These are phyloP conservation scores for Drosophila peninsularis DNA, from an alignment of 2,888 invertebrate genomes.

Conservation along the genomic window DNA sequence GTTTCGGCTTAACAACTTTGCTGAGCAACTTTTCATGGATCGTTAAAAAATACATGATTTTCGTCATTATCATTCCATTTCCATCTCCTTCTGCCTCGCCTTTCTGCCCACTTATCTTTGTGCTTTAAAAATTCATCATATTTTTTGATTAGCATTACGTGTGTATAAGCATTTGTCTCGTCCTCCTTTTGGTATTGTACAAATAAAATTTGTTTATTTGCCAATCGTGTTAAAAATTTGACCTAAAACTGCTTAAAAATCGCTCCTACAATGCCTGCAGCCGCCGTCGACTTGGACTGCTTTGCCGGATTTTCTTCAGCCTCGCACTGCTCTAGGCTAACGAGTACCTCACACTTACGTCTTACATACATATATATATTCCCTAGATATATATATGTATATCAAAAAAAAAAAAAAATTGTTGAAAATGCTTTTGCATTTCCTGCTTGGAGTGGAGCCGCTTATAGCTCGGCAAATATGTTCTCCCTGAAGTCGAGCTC, in stretches of 20 bases:
- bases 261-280: conserved; percentile 20
- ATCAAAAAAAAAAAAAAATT: conserved; percentile 4
- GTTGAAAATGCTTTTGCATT: neutral
- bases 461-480: conserved; percentile 84
- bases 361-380: conserved; percentile 10
- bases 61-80: neutral
- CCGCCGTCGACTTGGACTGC: conserved; percentile 6
- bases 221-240: conserved; percentile 22
- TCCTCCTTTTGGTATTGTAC: conserved; percentile 8
- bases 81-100: neutral
- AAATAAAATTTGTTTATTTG: conserved; percentile 13
- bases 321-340: conserved; percentile 19
- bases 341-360: conserved; percentile 34
- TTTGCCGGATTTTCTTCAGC: neutral
- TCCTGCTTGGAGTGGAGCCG: neutral
- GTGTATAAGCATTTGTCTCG: conserved; percentile 7
- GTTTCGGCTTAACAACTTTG: conserved; percentile 14
- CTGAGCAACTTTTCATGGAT: conserved; percentile 28
- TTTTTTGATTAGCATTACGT: conserved; percentile 23
- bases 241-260: conserved; percentile 32
- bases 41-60: conserved; percentile 32
- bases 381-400: neutral
- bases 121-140: conserved; percentile 17
- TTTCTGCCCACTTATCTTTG: conserved; percentile 5
- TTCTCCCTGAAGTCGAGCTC: conserved; percentile 84